Base-by-base conservation (phyloP, 2,888 invertebrate species). In the Opisthograptis luteolata region DNA sequence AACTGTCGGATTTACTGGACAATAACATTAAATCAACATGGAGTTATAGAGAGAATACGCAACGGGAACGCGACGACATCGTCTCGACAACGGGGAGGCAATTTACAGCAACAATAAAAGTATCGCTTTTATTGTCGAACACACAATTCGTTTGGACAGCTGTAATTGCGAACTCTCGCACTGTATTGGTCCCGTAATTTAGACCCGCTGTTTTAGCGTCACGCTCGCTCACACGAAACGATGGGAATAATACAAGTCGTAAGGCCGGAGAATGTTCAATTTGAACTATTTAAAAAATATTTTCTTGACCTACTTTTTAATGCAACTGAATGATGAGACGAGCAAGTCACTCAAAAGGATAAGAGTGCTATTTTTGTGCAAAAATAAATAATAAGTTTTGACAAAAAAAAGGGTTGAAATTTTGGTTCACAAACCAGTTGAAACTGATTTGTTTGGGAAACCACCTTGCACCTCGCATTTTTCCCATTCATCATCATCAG, bases 21-120 rank as follows among this genome's bases (percentile, higher is more conserved):
- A 78, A 79, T 81, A 80, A 81, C 76, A 70, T 72, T 81, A 80
- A 79, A 80, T 81, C 79, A 79, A 75, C 70, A 75, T 73, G 73
- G 79, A 78, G 76, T 76, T 79, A 76, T 74, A 64, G 77, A 66
- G 64, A 68, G 71, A 69, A 66, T 67, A 75, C 76, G 76, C 72
- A 69, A 68, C 76, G 75, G 60, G 64, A 57, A 73, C 73, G 76
- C 80, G 76, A 73, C 77, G 79, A 74, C 80, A 70, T 72, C 70
- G 75, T 69, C 76, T 66, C 77, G 70, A 73, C 78, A 72, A 73
- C 74, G 73, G 68, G 70, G 68, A 68, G 73, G 73, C 76, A 78
- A 83, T 84, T 86, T 87, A 86, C 83, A 77, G 78, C 79, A 73
- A 78, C 84, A 84, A 86, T 87, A 87, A 87, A 87, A 86, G 86